phyloP scores from a whole-genome alignment of 2,797 vertebrate genomes.

The Acanthiza pusilla region DNA sequence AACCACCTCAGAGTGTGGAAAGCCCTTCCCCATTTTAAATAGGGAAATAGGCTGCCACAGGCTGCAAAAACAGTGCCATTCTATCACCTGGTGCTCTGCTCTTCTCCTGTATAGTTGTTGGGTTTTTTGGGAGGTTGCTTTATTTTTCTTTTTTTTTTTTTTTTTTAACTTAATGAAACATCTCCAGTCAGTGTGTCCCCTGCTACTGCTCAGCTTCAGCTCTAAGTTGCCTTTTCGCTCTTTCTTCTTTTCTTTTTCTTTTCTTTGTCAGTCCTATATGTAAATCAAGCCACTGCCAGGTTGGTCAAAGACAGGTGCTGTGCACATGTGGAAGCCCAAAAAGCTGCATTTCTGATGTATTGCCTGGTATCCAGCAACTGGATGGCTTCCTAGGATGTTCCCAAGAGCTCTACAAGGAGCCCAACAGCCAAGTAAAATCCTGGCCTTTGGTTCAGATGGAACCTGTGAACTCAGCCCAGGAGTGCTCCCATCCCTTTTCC shows the following conservation, averaged over 20 bases:
- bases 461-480: not conserved
- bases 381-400: not conserved
- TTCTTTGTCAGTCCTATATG: too few species aligned
- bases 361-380: not conserved
- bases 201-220: not conserved
- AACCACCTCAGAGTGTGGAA: not conserved
- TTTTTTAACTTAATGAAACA: not conserved
- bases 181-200: not conserved
- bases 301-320: not conserved
- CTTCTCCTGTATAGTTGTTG: not conserved
- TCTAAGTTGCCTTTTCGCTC: not conserved
- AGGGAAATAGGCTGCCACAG: not conserved
- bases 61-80: not conserved
- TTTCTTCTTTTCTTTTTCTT: too few species aligned
- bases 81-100: not conserved
- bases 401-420: not conserved
- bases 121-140: fast-evolving
- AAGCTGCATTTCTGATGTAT: not conserved
- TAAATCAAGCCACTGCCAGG: not conserved
- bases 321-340: not conserved
- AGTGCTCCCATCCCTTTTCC: not conserved
- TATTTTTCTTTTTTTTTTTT: not conserved
- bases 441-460: not conserved
- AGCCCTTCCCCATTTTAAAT: not conserved
- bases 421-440: not conserved